Conservation (phyloP, 2,113 vertebrate species). For the Halcyon malimbica region DNA sequence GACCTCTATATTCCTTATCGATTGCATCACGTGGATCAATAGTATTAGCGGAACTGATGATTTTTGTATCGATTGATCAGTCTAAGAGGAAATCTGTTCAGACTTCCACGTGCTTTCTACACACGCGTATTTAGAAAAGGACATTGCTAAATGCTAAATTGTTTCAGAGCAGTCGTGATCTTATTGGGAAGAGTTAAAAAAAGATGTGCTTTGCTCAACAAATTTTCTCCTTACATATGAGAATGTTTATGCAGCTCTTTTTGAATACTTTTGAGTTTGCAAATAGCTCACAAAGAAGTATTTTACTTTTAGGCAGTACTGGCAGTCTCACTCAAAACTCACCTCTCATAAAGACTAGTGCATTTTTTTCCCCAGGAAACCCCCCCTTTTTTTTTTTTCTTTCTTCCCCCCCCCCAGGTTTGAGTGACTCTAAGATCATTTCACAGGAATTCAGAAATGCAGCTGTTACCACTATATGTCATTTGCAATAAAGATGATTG, state of each 20-base stretch:
- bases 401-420: neutral
- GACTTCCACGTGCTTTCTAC: neutral
- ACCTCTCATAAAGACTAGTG: neutral
- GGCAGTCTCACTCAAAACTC: neutral
- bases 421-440: neutral
- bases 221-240: constrained; percentile 11
- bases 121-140: neutral
- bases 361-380: neutral
- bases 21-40: accelerated
- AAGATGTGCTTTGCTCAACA: constrained; percentile 46
- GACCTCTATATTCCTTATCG: neutral
- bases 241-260: neutral
- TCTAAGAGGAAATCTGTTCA: neutral
- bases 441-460: neutral
- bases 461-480: neutral
- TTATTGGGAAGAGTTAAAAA: neutral
- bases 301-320: neutral
- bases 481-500: neutral
- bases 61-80: neutral
- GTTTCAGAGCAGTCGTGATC: neutral
- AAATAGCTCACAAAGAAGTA: neutral
- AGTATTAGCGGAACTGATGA: neutral
- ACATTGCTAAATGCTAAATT: neutral
- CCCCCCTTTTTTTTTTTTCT: neutral
- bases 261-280: neutral